phyloP scores from a whole-genome alignment of 2,113 vertebrate genomes.

The Octodon degus region DNA sequence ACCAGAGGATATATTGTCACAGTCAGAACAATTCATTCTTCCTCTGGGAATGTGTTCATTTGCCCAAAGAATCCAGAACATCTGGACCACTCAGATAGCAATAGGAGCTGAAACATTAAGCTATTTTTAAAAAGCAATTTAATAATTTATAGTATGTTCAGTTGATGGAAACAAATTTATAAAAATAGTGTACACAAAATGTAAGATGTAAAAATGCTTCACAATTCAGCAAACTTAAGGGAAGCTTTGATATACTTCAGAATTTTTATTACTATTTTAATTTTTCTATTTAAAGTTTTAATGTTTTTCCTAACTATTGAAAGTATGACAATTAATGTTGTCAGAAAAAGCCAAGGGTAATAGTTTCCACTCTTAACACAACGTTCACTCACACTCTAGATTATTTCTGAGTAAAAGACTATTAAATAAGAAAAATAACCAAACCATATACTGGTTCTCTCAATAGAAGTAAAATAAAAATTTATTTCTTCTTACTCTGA shows the following conservation, averaged over 20 bases:
- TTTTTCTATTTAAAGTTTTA: conserved; percentile 57
- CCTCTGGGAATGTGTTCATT: conserved; percentile 57
- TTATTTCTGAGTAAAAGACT: conserved; percentile 49
- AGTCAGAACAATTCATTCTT: conserved; percentile 41
- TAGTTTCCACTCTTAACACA: conserved; percentile 29
- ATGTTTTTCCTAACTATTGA: conserved; percentile 55
- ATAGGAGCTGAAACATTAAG: neutral
- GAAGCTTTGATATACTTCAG: neutral
- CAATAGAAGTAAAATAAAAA: conserved; percentile 44
- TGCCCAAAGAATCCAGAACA: conserved; percentile 65
- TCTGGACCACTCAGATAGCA: conserved; percentile 60
- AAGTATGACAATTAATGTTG: conserved; percentile 58
- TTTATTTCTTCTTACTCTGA: conserved; percentile 55
- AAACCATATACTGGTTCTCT: conserved; percentile 10
- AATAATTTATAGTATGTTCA: conserved; percentile 39
- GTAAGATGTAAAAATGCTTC: neutral
- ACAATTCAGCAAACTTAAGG: neutral
- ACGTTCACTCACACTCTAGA: conserved; percentile 72
- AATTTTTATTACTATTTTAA: conserved; percentile 61
- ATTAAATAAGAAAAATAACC: conserved; percentile 53
- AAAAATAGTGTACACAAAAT: conserved; percentile 45
- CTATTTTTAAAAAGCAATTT: neutral
- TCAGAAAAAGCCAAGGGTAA: conserved; percentile 50
- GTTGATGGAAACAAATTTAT: conserved; percentile 26
- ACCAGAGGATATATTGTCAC: conserved; percentile 57